A percentile compares a stretch with the other conserved stretches of the same genome.
These are phyloP conservation scores for Lepidurus packardi DNA, from an alignment of 1,140 invertebrate species.

Conservation along the genomic window DNA sequence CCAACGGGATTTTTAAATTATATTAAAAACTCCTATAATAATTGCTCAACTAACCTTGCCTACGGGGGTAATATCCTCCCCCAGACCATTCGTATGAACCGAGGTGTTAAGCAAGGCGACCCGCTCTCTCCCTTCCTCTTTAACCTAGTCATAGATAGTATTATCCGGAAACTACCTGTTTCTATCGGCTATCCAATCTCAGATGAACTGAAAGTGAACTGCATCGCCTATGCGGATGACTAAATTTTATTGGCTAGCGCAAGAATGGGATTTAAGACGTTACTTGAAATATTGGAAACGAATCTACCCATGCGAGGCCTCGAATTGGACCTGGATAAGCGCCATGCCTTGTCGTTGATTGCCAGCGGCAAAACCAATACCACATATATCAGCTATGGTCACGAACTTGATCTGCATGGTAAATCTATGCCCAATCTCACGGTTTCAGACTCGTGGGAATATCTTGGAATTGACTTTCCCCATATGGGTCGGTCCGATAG, in stretches of 20 bases:
- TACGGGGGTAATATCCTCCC: background rate
- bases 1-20: background rate
- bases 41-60: background rate
- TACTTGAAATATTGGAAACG: background rate
- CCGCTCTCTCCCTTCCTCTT: background rate
- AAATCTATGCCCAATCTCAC: background rate
- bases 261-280: background rate
- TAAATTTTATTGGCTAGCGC: background rate
- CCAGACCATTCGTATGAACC: background rate
- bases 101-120: background rate
- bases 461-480: background rate
- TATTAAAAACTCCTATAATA: background rate
- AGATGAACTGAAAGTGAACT: background rate
- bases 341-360: background rate
- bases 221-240: constrained; percentile 39
- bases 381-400: background rate
- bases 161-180: background rate
- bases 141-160: background rate
- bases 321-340: background rate
- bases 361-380: background rate
- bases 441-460: background rate
- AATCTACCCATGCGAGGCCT: background rate
- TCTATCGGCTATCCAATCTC: background rate
- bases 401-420: background rate
- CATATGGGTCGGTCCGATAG: background rate